Percentiles rank a stretch among this genome's conserved stretches.
Conservation (phyloP, 2,797 vertebrate genomes). For the Pagetopsis macropterus region DNA sequence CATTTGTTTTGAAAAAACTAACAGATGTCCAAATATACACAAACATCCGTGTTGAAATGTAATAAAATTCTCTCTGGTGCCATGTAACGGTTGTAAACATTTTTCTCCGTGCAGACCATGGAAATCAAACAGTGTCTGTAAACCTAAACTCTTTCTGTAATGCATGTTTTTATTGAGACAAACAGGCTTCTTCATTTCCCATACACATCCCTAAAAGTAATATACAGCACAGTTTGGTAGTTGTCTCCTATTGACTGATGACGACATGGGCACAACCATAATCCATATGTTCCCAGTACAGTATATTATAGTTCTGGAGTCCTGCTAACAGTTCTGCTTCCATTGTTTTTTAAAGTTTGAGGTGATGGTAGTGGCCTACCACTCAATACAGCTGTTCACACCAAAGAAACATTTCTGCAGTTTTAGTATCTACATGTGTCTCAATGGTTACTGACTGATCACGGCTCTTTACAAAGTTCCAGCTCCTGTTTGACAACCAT, state of each 20-base stretch:
- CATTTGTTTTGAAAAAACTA: conserved; percentile 3
- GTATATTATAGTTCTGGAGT: not conserved
- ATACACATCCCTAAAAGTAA: conserved; percentile 24
- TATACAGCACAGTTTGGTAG: conserved; percentile 6
- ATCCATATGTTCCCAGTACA: not conserved
- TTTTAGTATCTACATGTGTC: not conserved
- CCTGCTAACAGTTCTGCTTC: not conserved
- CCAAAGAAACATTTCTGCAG: not conserved
- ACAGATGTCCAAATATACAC: conserved; percentile 11
- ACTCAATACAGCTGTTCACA: conserved; percentile 6
- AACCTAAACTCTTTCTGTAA: conserved; percentile 16
- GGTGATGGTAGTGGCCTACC: not conserved
- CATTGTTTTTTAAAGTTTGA: not conserved
- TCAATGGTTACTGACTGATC: not conserved
- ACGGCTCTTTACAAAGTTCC: not conserved
- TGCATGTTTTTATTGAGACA: conserved; percentile 26
- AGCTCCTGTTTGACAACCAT: conserved; percentile 34
- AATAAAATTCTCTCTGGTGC: conserved; percentile 3
- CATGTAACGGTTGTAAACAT: conserved; percentile 45
- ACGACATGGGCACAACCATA: not conserved
- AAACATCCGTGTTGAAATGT: not conserved
- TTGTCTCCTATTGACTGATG: not conserved
- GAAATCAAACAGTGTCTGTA: conserved; percentile 28
- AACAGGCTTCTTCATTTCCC: conserved; percentile 4
- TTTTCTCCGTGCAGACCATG: conserved; percentile 28